A percentile compares a stretch with the other conserved stretches of the same genome.
These are phyloP conservation scores for Listronotus oregonensis DNA, from an alignment of 1,140 invertebrate genomes.

Conservation along the genomic window DNA sequence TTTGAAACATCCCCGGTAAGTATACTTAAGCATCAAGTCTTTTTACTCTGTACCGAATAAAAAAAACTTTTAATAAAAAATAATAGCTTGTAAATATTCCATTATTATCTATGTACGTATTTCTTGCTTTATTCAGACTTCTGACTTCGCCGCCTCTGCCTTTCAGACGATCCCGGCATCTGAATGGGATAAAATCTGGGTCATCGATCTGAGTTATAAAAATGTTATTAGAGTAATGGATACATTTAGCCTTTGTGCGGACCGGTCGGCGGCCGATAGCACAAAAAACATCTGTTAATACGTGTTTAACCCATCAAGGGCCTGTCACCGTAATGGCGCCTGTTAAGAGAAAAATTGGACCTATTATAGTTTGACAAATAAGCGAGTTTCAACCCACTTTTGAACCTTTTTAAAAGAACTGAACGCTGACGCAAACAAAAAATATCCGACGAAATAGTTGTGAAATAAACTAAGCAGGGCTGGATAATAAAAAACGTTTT, in stretches of 20 bases:
- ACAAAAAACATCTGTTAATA: constrained; percentile 40
- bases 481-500: no score
- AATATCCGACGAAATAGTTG: constrained; percentile 12
- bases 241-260: constrained; percentile 33
- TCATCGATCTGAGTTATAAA: constrained; percentile 41
- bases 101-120: neutral
- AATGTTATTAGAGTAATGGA: constrained; percentile 43
- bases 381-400: constrained; percentile 23
- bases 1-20: no score
- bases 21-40: no score
- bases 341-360: constrained; percentile 22
- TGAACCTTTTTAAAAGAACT: constrained; percentile 15
- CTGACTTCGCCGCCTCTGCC: neutral
- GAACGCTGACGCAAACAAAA: constrained; percentile 26
- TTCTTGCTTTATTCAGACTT: neutral
- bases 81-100: neutral
- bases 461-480: no score
- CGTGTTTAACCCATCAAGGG: constrained; percentile 39
- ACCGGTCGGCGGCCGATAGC: constrained; percentile 23
- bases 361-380: constrained; percentile 34
- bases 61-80: no score
- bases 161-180: constrained; percentile 11
- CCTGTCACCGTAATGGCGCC: constrained; percentile 25
- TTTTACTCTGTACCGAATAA: no score
- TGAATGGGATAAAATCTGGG: constrained; percentile 39